Base-by-base conservation (phyloP, 1,140 invertebrate genomes). In the Latrodectus geometricus region DNA sequence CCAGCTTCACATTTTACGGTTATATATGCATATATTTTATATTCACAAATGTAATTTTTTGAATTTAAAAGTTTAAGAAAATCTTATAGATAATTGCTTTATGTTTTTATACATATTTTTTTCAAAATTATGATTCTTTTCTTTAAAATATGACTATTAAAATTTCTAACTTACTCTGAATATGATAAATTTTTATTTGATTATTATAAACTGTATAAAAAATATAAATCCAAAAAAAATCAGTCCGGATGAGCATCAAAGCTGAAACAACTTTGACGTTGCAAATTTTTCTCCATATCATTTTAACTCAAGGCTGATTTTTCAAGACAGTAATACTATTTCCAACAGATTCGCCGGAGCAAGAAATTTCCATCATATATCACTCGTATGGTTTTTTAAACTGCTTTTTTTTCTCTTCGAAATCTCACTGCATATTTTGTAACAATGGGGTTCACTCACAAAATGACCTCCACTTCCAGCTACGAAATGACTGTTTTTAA, bases 401-500 rank as follows among this genome's bases (percentile, higher is more conserved):
- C 49, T 65, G 12, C 54, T 50, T 17, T 72, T 81, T 56, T 72
- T 72, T 48, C 49, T 48, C 14, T 14, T n/a, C 14, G 4, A 15
- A 11, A 56, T 65, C 56, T 48, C 76, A 21, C 21, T 48, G 76
- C 76, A 65, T 52, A 65, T 73, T 23, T n/a, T 12, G 48, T 81
- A 81, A 81, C 78, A 81, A 70, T 81, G 50, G 35, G 78, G 66
- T 69, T 81, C 21, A 68, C 66, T 81, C 66, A 11, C 8, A 35
- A 81, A 69, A 81, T 81, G 48, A 23, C 78, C 68, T 72, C 50
- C 68, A 72, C 14, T 81, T 54, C 52, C 9, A 11, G 14, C 15
- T 12, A 14, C 49, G 54, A 70, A 81, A 81, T 81, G 78, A 81
- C 78, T 81, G 49, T 81, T 81, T 81, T 81, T 70, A 81, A 70